phyloP scores from a whole-genome alignment of 2,797 vertebrate species.

The Anableps anableps region DNA sequence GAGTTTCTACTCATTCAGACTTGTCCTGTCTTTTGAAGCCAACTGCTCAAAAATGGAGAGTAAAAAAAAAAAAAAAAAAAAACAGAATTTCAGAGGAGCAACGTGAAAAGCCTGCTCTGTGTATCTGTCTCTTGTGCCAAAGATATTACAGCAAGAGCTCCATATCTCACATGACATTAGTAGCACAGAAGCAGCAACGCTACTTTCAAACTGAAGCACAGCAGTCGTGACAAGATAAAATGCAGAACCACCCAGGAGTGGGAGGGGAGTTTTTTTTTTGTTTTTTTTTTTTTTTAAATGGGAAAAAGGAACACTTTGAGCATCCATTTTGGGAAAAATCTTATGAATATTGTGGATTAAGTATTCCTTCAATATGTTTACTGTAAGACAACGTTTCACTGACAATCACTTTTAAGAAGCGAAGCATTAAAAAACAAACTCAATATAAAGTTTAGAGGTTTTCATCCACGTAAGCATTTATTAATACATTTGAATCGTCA shows the following conservation, averaged over 20 bases:
- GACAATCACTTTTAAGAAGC: neutral
- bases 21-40: constrained; percentile 71
- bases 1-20: constrained; percentile 70
- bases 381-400: too few relatives aligned
- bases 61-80: constrained; percentile 20
- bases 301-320: constrained; percentile 22
- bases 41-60: constrained; percentile 75
- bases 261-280: constrained; percentile 9
- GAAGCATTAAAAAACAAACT: neutral
- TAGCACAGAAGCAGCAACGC: constrained; percentile 65
- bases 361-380: neutral
- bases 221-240: constrained; percentile 60
- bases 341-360: neutral
- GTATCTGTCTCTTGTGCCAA: constrained; percentile 56
- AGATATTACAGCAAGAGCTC: constrained; percentile 61
- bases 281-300: neutral
- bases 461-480: neutral
- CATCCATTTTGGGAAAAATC: neutral
- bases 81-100: constrained; percentile 50
- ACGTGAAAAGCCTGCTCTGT: constrained; percentile 59
- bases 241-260: constrained; percentile 40
- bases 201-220: constrained; percentile 63
- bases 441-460: neutral
- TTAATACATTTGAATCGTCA: neutral
- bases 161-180: constrained; percentile 72